phyloP scores from a whole-genome alignment of 2,113 vertebrate genomes.

The Centropus unirufus region DNA sequence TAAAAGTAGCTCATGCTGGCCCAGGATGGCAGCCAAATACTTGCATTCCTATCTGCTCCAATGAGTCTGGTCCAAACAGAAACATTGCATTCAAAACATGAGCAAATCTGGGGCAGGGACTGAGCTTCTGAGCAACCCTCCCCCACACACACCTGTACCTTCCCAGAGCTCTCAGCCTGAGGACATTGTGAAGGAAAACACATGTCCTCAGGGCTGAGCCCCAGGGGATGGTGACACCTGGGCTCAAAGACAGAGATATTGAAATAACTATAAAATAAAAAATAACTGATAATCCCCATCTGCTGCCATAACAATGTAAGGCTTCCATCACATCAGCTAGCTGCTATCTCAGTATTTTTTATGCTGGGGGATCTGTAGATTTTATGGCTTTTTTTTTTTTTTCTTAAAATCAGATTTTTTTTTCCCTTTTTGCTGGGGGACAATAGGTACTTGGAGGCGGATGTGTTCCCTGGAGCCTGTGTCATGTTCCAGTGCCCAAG shows the following conservation, averaged over 20 bases:
- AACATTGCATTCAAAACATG: background rate
- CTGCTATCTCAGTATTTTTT: background rate
- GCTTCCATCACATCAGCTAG: background rate
- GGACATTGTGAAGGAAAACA: background rate
- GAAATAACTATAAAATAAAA: background rate
- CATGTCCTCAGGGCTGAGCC: background rate
- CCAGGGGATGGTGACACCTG: background rate
- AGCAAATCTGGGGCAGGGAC: background rate
- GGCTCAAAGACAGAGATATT: background rate
- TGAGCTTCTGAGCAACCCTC: background rate
- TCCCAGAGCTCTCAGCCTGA: background rate
- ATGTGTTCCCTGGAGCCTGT: too few relatives aligned
- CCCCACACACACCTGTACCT: background rate
- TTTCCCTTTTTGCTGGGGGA: background rate
- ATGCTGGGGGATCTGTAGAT: background rate
- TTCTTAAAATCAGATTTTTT: background rate
- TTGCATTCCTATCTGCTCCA: accelerated
- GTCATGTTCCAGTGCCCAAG: background rate
- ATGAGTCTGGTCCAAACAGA: background rate
- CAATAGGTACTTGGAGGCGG: background rate
- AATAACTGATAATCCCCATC: background rate
- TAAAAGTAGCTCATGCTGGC: background rate
- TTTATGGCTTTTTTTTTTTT: background rate
- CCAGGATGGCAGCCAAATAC: background rate
- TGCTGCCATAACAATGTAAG: background rate